Base-by-base conservation (phyloP, 2,797 vertebrate genomes). In the Aulostomus chinensis region DNA sequence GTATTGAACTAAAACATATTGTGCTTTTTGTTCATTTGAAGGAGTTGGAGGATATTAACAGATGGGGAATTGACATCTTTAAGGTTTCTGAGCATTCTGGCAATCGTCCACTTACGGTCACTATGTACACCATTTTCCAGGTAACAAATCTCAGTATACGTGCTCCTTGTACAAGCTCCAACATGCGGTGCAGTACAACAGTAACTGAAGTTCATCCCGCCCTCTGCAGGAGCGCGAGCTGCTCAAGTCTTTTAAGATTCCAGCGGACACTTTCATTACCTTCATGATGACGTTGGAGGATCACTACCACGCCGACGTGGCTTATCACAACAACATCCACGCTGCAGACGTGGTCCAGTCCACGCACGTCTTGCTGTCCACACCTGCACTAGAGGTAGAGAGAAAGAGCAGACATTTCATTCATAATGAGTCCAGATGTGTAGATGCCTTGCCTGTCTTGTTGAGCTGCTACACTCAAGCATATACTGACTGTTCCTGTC, bases 251-350 rank as follows among this genome's bases (percentile, higher is more conserved):
- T 98, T 98, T 68, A 92, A 89, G 76, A 98, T 98, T 70, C 94
- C 95, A 0, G 82, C 48, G 0, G 91, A 94, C 80, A 93, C 92
- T 10, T 94, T 98, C 59, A 88, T 94, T 69, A 96, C 93, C 29
- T 97, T 94, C 80, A 90, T 95, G 85, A 92, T 94, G 91, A 95
- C 91, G 0, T 61, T 98, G 78, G 96, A 98, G 76, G 93, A 94
- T 14, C 95, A 98, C 73, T 98, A 98, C 78, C 95, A 88, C 0
- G 47, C 87, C 0, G 93, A 96, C 0, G 92, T 96, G 46, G 93
- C 94, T 14, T 98, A 98, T 61, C 95, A 98, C 90, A 98, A 97
- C 87, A 97, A 84, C 88, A 92, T 96, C 57, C 96, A 97, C 0
- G 96, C 95, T 0, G 95, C 96, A 0, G 96, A 98, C 0, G 96